Conservation (phyloP, 2,888 invertebrate genomes). For the Balanococcus diminutus region DNA sequence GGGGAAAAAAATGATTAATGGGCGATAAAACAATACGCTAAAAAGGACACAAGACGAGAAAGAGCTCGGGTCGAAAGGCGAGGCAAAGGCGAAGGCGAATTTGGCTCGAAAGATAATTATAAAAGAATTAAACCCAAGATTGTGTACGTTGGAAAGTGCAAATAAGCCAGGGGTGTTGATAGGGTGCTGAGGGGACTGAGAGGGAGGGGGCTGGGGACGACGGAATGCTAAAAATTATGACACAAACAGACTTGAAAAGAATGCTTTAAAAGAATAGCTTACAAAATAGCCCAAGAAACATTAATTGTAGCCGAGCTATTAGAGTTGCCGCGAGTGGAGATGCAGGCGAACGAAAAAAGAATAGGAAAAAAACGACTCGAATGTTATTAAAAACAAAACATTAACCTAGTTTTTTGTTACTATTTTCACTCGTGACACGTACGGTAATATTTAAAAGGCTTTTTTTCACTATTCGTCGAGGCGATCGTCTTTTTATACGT, state of each 20-base stretch:
- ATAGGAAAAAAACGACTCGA: background rate
- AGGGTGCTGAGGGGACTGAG: background rate
- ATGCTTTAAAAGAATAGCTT: background rate
- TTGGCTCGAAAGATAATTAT: background rate
- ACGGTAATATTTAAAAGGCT: background rate
- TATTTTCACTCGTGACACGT: background rate
- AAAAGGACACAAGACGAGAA: background rate
- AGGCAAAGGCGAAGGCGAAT: background rate
- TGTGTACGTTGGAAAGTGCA: background rate
- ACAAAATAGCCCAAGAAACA: conserved; percentile 15
- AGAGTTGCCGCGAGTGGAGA: background rate
- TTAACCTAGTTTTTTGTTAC: background rate
- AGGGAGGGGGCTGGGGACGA: background rate
- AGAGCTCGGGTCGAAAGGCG: too few species aligned
- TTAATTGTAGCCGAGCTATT: background rate
- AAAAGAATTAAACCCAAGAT: conserved; percentile 15
- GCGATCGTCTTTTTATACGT: background rate
- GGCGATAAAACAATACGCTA: background rate
- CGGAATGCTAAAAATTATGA: conserved; percentile 1
- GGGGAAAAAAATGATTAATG: conserved; percentile 10
- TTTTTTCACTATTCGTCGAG: background rate
- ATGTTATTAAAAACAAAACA: conserved; percentile 14
- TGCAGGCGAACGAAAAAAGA: too few species aligned
- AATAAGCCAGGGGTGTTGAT: background rate
- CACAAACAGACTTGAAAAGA: conserved; percentile 19